These are phyloP conservation scores for Myioborus melanocephalus DNA, from an alignment of 2,797 vertebrate genomes.

Conservation along the genomic window DNA sequence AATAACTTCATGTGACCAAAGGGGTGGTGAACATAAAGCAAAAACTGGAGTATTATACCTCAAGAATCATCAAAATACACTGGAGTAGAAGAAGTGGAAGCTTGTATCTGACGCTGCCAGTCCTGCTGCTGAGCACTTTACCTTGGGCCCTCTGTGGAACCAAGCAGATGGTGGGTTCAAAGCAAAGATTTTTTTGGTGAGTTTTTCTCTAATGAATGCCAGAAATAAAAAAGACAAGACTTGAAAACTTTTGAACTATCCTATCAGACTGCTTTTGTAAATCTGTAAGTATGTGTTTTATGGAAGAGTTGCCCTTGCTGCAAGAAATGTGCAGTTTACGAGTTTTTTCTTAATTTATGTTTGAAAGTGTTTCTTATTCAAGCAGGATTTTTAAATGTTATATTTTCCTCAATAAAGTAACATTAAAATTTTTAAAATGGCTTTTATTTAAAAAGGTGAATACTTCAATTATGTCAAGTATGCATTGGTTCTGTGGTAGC, in stretches of 20 bases:
- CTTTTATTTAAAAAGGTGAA: conserved; percentile 30
- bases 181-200: background rate
- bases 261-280: background rate
- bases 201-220: background rate
- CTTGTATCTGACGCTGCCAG: conserved; percentile 34
- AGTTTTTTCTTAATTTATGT: conserved; percentile 33
- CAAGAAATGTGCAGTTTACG: background rate
- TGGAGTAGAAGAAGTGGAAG: background rate
- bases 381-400: conserved; percentile 9
- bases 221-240: background rate
- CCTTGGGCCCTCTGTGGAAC: background rate
- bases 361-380: conserved; percentile 34
- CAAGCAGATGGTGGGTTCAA: background rate
- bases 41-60: conserved; percentile 12
- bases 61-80: background rate
- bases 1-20: background rate
- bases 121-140: conserved; percentile 47
- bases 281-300: background rate
- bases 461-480: background rate
- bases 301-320: background rate
- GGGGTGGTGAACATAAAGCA: background rate
- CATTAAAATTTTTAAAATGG: background rate
- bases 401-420: conserved; percentile 44
- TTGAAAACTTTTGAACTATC: background rate
- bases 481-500: background rate